phyloP scores from a whole-genome alignment of 1,140 invertebrate genomes.

The Leptinotarsa defecta region DNA sequence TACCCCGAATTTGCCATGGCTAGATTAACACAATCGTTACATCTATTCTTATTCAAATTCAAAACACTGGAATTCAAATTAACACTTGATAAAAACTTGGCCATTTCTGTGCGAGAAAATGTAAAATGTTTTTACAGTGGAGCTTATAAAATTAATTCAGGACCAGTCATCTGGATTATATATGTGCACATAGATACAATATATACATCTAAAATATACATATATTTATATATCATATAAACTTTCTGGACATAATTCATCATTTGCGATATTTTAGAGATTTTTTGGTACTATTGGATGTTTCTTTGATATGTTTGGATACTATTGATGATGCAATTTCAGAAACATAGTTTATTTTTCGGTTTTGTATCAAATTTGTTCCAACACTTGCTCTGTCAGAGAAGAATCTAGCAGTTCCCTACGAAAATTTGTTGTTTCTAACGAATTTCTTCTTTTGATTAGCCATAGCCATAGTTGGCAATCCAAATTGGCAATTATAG shows the following conservation, averaged over 20 bases:
- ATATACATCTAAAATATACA: slow-evolving; percentile 13
- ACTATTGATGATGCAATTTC: neutral
- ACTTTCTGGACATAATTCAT: neutral
- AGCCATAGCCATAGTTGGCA: no score
- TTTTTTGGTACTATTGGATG: slow-evolving; percentile 8
- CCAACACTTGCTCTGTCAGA: no score
- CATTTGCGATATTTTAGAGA: neutral
- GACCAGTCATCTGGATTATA: neutral
- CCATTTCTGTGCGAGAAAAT: neutral
- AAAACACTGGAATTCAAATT: slow-evolving; percentile 3
- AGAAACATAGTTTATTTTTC: neutral
- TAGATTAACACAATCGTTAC: no score
- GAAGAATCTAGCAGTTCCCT: no score
- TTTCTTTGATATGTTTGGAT: slow-evolving; percentile 4
- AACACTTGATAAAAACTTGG: neutral
- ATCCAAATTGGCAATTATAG: no score
- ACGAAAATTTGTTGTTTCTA: no score
- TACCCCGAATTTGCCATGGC: no score
- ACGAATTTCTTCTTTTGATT: no score
- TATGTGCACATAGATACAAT: slow-evolving; percentile 4
- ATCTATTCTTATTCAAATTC: neutral
- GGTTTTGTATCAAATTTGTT: no score
- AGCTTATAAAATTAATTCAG: neutral
- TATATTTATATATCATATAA: neutral
- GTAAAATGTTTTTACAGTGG: neutral